These are phyloP conservation scores for Trissolcus basalis DNA, from an alignment of 1,140 invertebrate species.

Conservation along the genomic window DNA sequence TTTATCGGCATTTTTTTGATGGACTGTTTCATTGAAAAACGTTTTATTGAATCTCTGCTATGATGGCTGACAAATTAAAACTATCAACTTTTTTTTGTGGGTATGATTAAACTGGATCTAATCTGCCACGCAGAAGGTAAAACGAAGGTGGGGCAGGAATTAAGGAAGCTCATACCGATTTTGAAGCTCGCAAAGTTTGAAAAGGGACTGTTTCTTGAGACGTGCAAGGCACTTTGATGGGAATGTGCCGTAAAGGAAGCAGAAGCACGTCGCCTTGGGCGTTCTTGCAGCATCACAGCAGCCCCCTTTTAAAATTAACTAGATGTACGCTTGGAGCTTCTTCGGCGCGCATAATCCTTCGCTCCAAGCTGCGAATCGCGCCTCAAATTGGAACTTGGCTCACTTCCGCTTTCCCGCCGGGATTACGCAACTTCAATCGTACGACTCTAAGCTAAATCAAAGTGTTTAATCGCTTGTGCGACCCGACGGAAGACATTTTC, in stretches of 20 bases:
- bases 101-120: too few species aligned
- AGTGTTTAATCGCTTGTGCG: conserved; percentile 42
- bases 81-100: too few species aligned
- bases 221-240: conserved; percentile 49
- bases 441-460: conserved; percentile 47
- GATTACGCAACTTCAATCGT: conserved; percentile 47
- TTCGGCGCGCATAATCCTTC: conserved; percentile 56
- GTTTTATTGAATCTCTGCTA: too few species aligned
- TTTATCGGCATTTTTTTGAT: too few species aligned
- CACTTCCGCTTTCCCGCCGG: conserved; percentile 56
- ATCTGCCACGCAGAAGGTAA: too few species aligned
- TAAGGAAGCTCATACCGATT: conserved; percentile 37
- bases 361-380: conserved; percentile 50
- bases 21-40: too few species aligned
- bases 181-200: conserved; percentile 26
- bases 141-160: not conserved
- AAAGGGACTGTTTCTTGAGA: conserved; percentile 33
- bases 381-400: conserved; percentile 51
- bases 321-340: conserved; percentile 53
- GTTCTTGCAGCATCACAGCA: conserved; percentile 44
- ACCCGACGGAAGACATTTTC: conserved; percentile 24
- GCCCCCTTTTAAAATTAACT: conserved; percentile 55
- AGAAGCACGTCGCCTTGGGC: conserved; percentile 49
- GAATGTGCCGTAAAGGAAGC: conserved; percentile 48
- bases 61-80: too few species aligned